Evolutionary conservation across 2,888 invertebrate species (phyloP).

Genomic region (Melinaea menophilus): DNA sequence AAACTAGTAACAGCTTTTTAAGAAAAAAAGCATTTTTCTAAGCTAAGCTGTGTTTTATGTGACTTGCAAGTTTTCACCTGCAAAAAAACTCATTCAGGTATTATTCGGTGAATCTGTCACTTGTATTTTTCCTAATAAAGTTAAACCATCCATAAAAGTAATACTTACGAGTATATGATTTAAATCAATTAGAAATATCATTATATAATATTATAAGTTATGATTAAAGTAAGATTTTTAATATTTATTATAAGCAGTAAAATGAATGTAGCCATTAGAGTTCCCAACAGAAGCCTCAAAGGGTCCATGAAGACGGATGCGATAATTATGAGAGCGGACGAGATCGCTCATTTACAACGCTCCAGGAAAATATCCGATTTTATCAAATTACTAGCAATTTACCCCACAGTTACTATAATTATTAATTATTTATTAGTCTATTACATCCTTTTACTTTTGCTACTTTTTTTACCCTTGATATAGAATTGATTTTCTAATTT

Average conservation of each 20-base stretch:
- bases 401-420: too few species aligned
- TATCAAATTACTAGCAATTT: not conserved
- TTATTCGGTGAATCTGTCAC: not conserved
- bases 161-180: not conserved
- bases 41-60: too few species aligned
- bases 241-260: not conserved
- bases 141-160: not conserved
- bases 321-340: conserved; percentile 9
- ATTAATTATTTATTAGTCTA: too few species aligned
- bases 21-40: too few species aligned
- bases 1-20: too few species aligned
- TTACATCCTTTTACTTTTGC: too few species aligned
- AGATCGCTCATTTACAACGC: conserved; percentile 13
- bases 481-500: too few species aligned
- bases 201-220: too few species aligned
- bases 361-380: not conserved
- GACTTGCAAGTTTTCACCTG: too few species aligned
- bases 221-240: not conserved
- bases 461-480: too few species aligned
- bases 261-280: conserved; percentile 9
- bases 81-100: too few species aligned
- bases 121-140: not conserved
- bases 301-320: conserved; percentile 18
- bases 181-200: not conserved
- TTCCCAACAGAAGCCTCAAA: conserved; percentile 13